A percentile compares a stretch with the other conserved stretches of the same genome.
Evolutionary conservation across 1,140 invertebrate genomes (phyloP).

Genomic region (Choristoneura fumiferana): DNA sequence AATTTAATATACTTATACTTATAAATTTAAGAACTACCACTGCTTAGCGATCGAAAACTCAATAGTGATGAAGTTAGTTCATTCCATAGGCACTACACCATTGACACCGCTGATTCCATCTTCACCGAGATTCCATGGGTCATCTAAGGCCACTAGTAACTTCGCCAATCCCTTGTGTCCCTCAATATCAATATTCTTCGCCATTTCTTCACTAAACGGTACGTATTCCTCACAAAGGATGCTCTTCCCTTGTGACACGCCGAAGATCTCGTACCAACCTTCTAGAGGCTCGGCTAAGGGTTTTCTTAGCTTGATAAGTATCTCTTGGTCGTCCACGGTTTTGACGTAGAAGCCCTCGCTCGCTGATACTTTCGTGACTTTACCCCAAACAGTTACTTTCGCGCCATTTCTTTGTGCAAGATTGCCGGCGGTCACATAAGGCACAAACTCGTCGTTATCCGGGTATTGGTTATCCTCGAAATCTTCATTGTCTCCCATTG

Average conservation of each 20-base stretch:
- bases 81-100: conserved; percentile 57
- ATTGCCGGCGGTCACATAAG: conserved; percentile 68
- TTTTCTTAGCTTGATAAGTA: conserved; percentile 58
- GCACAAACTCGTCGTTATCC: conserved; percentile 69
- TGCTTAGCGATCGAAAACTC: too few relatives aligned
- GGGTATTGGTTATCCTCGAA: conserved; percentile 71
- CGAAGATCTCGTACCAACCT: conserved; percentile 72
- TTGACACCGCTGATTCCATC: conserved; percentile 37
- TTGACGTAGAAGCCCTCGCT: conserved; percentile 69
- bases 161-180: conserved; percentile 68
- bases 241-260: conserved; percentile 65
- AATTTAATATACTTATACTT: too few relatives aligned
- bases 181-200: conserved; percentile 67
- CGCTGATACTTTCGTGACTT: conserved; percentile 64
- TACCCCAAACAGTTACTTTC: conserved; percentile 69
- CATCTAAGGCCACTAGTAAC: conserved; percentile 61
- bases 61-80: conserved; percentile 10
- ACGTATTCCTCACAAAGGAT: conserved; percentile 74
- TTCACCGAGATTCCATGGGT: conserved; percentile 73
- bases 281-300: conserved; percentile 63
- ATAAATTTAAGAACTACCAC: too few relatives aligned
- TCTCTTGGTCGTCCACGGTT: conserved; percentile 69
- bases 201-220: conserved; percentile 56
- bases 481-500: conserved; percentile 71
- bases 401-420: conserved; percentile 66